Percentiles rank a stretch among this genome's conserved stretches.
Evolutionary conservation across 2,797 vertebrate species (phyloP).

Genomic region (Acanthurus leucopareius): DNA sequence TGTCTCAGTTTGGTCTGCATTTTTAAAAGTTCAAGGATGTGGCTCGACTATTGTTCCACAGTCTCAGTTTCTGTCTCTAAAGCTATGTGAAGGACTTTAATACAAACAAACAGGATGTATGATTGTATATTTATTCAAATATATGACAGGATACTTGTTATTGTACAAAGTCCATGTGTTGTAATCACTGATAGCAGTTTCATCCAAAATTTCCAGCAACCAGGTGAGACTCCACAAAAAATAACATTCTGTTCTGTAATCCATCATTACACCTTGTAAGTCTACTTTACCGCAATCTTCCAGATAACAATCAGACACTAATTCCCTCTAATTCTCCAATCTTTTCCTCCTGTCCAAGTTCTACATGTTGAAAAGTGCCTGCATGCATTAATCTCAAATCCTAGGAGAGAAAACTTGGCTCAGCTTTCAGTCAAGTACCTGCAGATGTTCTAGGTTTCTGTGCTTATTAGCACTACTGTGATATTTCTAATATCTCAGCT

Average conservation of each 20-base stretch:
- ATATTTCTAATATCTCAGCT: constrained; percentile 46
- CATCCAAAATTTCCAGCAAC: constrained; percentile 60
- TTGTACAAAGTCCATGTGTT: constrained; percentile 72
- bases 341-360: constrained; percentile 49
- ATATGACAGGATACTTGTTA: constrained; percentile 67
- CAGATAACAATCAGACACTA: constrained; percentile 49
- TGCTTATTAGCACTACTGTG: constrained; percentile 26
- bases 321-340: constrained; percentile 45
- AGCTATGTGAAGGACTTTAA: constrained; percentile 47
- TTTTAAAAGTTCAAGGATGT: constrained; percentile 1
- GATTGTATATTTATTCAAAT: constrained; percentile 79
- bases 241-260: constrained; percentile 54
- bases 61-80: background rate
- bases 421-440: constrained; percentile 58
- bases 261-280: constrained; percentile 32
- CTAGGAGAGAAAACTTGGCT: constrained; percentile 55
- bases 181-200: constrained; percentile 47
- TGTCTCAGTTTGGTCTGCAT: background rate
- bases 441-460: constrained; percentile 36
- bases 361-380: constrained; percentile 60
- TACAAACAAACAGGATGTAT: constrained; percentile 69
- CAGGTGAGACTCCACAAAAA: constrained; percentile 55
- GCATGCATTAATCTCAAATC: constrained; percentile 58
- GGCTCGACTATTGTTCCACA: background rate
- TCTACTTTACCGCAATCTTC: constrained; percentile 58